phyloP scores from a whole-genome alignment of 2,797 vertebrate species.

The Zalophus californianus region DNA sequence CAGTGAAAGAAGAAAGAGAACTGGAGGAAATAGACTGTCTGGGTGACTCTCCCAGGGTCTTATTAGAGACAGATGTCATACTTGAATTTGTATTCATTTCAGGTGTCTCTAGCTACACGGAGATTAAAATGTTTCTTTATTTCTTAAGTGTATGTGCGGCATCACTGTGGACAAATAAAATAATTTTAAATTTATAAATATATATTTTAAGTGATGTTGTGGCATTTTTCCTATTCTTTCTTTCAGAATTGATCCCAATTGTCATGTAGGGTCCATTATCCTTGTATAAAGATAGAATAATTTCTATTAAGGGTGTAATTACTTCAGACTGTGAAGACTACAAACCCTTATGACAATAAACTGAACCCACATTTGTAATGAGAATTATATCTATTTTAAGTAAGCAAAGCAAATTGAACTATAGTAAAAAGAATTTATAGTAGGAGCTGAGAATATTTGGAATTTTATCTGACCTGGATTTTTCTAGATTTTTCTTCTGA shows the following conservation, averaged over 20 bases:
- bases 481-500: background rate
- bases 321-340: background rate
- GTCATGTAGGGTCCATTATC: background rate
- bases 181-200: background rate
- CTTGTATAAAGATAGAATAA: background rate
- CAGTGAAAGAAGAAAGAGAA: background rate
- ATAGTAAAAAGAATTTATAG: background rate
- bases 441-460: background rate
- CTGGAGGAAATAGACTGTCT: background rate
- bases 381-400: background rate
- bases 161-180: background rate
- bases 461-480: background rate
- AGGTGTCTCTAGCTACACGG: background rate
- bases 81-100: background rate
- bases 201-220: background rate
- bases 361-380: background rate
- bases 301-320: background rate
- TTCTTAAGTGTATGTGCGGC: background rate
- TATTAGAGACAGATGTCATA: background rate
- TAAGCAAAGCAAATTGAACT: background rate
- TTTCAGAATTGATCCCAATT: slow-evolving; percentile 2
- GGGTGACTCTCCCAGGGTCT: background rate
- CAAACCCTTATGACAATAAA: background rate
- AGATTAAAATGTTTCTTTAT: background rate
- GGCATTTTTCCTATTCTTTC: background rate